These are phyloP conservation scores for Nymphicus hollandicus DNA, from an alignment of 2,113 vertebrate genomes.

Conservation along the genomic window DNA sequence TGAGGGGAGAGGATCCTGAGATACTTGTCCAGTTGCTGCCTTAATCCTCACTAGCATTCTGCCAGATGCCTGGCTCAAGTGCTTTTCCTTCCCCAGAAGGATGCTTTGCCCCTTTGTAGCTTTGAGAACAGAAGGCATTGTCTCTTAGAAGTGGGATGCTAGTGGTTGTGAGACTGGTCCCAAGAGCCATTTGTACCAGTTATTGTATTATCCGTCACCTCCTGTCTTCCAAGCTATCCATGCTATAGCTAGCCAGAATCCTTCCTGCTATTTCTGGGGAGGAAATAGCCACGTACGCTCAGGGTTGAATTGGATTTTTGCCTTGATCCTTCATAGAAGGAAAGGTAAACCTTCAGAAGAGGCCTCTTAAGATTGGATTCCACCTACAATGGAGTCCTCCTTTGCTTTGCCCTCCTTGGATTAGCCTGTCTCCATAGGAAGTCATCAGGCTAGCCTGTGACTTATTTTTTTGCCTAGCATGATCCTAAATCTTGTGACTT, in stretches of 20 bases:
- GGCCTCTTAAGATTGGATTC: not conserved
- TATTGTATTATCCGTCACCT: not conserved
- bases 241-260: not conserved
- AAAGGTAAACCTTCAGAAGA: not conserved
- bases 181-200: not conserved
- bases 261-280: not conserved
- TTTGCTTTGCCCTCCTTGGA: not conserved
- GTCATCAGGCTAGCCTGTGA: not conserved
- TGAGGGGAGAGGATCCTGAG: not conserved
- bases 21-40: not conserved
- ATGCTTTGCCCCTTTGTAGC: not conserved
- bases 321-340: slow-evolving; percentile 2
- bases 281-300: not conserved
- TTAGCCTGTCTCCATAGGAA: not conserved
- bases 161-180: not conserved
- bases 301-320: slow-evolving; percentile 34
- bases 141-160: not conserved
- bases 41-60: not conserved
- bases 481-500: not conserved
- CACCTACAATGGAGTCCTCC: not conserved
- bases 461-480: not conserved
- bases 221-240: not conserved
- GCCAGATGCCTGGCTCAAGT: not conserved
- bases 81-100: not conserved
- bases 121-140: not conserved